phyloP scores from a whole-genome alignment of 2,113 vertebrate genomes.

The Daubentonia madagascariensis region DNA sequence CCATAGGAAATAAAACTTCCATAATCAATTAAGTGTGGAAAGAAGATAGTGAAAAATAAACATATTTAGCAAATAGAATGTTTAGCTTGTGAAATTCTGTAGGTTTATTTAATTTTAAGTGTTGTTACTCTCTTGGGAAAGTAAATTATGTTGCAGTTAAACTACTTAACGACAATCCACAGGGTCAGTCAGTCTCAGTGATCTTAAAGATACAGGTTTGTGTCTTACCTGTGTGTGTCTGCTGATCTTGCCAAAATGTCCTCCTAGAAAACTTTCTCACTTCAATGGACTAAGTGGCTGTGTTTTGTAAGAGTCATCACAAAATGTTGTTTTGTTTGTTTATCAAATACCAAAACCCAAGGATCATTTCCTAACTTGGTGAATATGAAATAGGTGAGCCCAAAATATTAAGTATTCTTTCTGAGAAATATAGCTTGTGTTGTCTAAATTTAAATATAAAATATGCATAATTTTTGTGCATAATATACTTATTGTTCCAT shows the following conservation, averaged over 20 bases:
- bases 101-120: not conserved
- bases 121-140: not conserved
- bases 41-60: not conserved
- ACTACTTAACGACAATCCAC: not conserved
- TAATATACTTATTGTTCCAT: not conserved
- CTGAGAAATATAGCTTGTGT: not conserved
- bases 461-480: not conserved
- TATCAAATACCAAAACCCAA: not conserved
- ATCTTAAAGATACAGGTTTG: not conserved
- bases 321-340: not conserved
- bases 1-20: not conserved
- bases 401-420: slow-evolving; percentile 4
- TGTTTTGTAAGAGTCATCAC: not conserved
- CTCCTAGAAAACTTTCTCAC: not conserved
- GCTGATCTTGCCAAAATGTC: not conserved
- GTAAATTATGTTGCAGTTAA: not conserved
- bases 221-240: not conserved
- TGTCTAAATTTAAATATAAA: slow-evolving; percentile 5
- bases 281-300: not conserved
- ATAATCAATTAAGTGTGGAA: not conserved
- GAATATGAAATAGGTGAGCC: not conserved
- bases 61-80: not conserved
- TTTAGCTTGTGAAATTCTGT: not conserved
- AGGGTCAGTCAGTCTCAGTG: not conserved
- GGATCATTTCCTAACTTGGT: not conserved